Evolutionary conservation across 2,113 vertebrate species (phyloP).

Genomic region (Strix aluco): DNA sequence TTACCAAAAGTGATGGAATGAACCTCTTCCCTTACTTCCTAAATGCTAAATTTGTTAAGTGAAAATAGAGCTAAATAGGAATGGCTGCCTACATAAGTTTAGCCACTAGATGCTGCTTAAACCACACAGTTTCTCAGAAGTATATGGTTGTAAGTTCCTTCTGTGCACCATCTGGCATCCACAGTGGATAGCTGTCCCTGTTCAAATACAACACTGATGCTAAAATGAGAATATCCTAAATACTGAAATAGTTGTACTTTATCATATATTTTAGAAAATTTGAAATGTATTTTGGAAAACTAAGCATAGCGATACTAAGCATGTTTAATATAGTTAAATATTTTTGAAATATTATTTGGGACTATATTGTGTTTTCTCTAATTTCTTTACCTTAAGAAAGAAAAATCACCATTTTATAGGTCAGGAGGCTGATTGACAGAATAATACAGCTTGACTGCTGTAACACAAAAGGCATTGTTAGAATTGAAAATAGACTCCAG

Average conservation of each 20-base stretch:
- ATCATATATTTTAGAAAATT: not conserved
- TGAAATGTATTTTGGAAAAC: not conserved
- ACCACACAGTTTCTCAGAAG: not conserved
- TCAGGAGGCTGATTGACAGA: not conserved
- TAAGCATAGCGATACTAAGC: not conserved
- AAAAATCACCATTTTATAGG: not conserved
- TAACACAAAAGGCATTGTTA: not conserved
- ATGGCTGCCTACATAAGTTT: constrained; percentile 16
- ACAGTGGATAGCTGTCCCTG: not conserved
- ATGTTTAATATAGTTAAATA: not conserved
- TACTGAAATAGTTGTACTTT: not conserved
- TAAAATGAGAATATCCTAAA: not conserved
- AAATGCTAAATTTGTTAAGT: not conserved
- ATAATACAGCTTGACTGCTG: not conserved
- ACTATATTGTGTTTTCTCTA: not conserved
- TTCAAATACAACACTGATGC: not conserved
- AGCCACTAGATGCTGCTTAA: constrained; percentile 69
- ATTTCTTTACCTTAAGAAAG: not conserved
- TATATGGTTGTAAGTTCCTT: not conserved
- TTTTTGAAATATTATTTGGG: not conserved
- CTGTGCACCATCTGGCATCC: not conserved
- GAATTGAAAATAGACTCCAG: not conserved
- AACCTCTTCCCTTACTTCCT: not conserved
- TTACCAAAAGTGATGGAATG: not conserved
- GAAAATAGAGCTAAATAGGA: not conserved